phyloP scores from a whole-genome alignment of 2,888 invertebrate species.

The Timema podura region DNA sequence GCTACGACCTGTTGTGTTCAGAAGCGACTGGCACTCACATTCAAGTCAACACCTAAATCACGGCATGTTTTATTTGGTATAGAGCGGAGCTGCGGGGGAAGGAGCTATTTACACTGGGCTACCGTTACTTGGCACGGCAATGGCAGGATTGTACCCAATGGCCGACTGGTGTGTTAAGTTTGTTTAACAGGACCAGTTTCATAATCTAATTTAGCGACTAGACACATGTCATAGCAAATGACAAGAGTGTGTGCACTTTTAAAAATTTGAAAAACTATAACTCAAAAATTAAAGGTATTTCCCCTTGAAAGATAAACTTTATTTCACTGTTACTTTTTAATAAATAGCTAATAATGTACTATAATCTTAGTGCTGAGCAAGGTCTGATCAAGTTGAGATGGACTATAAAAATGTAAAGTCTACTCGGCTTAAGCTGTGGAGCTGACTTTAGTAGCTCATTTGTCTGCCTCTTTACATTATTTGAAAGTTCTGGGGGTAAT shows the following conservation, averaged over 20 bases:
- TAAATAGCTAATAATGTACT: neutral
- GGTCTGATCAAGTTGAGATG: neutral
- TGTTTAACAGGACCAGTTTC: neutral
- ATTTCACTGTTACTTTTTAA: neutral
- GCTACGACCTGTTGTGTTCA: slow-evolving; percentile 16
- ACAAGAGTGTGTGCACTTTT: no score
- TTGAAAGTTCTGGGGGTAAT: no score
- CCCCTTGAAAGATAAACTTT: neutral
- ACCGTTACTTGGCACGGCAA: slow-evolving; percentile 29
- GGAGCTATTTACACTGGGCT: slow-evolving; percentile 18
- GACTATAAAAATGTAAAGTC: no score
- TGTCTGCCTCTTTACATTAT: no score
- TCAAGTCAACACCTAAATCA: slow-evolving; percentile 8
- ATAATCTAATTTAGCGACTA: slow-evolving; percentile 6
- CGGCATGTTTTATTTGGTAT: slow-evolving; percentile 21
- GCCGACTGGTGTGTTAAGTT: slow-evolving; percentile 13
- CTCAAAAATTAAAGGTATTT: neutral
- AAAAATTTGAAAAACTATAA: neutral
- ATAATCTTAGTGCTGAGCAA: slow-evolving; percentile 5
- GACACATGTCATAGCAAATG: neutral
- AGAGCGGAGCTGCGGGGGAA: slow-evolving; percentile 19
- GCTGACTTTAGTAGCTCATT: no score
- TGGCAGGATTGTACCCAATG: slow-evolving; percentile 29
- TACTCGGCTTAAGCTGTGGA: no score
- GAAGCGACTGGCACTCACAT: neutral